Percentiles rank a stretch among this genome's conserved stretches.
These are phyloP conservation scores for Poeciliopsis prolifica DNA, from an alignment of 2,113 vertebrate genomes.

Conservation along the genomic window DNA sequence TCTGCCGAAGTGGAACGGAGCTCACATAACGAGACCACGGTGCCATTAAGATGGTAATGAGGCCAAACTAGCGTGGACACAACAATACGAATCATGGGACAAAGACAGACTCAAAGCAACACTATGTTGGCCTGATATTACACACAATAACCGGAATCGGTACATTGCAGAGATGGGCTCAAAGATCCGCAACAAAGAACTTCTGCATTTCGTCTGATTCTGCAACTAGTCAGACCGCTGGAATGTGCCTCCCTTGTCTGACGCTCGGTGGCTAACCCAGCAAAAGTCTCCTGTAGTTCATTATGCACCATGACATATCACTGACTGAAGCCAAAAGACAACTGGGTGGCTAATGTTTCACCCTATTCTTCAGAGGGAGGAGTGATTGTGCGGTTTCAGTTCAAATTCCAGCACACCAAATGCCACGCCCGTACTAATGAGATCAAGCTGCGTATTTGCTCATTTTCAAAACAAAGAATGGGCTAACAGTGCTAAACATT, in stretches of 20 bases:
- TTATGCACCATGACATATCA: background rate
- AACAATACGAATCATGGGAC: slow-evolving; percentile 50
- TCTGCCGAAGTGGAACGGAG: slow-evolving; percentile 68
- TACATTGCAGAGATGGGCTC: slow-evolving; percentile 11
- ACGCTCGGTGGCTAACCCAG: slow-evolving; percentile 23
- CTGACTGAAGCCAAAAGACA: background rate
- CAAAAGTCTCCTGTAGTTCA: slow-evolving; percentile 14
- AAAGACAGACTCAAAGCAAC: slow-evolving; percentile 52
- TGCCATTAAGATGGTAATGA: slow-evolving; percentile 77
- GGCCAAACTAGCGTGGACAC: slow-evolving; percentile 51
- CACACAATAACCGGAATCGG: slow-evolving; percentile 11
- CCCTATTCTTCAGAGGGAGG: slow-evolving; percentile 44
- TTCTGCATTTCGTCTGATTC: slow-evolving; percentile 21
- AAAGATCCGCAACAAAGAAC: slow-evolving; percentile 53
- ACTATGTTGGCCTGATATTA: slow-evolving; percentile 27
- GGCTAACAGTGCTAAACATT: background rate
- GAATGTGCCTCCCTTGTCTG: slow-evolving; percentile 40
- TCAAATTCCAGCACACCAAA: slow-evolving; percentile 50
- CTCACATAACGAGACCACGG: slow-evolving; percentile 55
- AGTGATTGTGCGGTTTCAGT: slow-evolving; percentile 63
- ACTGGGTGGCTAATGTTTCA: slow-evolving; percentile 39
- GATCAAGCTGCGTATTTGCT: background rate
- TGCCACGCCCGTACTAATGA: slow-evolving; percentile 20
- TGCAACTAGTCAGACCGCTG: slow-evolving; percentile 50
- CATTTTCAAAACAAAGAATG: background rate